These are phyloP conservation scores for Taxidea taxus DNA, from an alignment of 2,113 vertebrate genomes.

Conservation along the genomic window DNA sequence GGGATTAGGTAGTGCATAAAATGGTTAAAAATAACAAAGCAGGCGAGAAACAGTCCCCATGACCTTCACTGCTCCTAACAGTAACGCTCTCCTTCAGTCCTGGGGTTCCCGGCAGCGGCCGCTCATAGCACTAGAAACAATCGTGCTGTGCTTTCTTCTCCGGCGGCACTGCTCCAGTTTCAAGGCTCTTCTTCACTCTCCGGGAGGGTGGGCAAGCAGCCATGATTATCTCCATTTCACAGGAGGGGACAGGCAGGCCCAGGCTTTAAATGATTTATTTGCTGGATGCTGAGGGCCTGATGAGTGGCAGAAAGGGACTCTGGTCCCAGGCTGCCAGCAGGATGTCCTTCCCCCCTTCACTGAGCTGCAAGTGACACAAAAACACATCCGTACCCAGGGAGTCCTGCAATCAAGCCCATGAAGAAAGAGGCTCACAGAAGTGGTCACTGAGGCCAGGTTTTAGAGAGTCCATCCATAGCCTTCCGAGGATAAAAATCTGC, in stretches of 20 bases:
- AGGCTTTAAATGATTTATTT: neutral
- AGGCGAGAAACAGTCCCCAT: neutral
- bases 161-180: neutral
- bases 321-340: neutral
- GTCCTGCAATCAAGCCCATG: neutral
- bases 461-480: neutral
- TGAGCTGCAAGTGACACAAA: neutral
- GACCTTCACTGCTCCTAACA: neutral
- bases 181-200: neutral
- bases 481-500: neutral
- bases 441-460: rapidly evolving
- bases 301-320: neutral
- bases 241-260: neutral
- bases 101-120: neutral
- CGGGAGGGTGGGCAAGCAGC: neutral
- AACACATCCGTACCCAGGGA: neutral
- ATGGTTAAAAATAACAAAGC: neutral
- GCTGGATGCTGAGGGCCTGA: neutral
- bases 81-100: neutral
- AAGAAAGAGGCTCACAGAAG: neutral
- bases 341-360: neutral
- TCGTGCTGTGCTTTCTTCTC: neutral
- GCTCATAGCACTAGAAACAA: neutral
- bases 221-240: neutral
- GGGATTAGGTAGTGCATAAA: neutral